phyloP scores from a whole-genome alignment of 37 sponge, comb jelly and placozoan genomes.

The Theonella swinhoei region DNA sequence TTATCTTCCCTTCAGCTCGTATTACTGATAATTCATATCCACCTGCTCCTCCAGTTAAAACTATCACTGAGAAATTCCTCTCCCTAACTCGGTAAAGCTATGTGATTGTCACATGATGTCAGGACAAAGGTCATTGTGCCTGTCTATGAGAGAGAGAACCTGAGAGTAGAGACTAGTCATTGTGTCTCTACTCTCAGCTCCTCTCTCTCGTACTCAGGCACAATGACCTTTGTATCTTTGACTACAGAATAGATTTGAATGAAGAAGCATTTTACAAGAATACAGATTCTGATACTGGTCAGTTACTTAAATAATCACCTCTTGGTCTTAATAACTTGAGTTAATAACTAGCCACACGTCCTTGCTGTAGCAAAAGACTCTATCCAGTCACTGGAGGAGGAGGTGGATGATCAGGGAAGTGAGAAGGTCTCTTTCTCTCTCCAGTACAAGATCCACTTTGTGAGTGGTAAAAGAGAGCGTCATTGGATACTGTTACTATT shows the following conservation, averaged over 20 bases:
- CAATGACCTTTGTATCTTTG: too few species aligned
- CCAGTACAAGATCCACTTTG: conserved; percentile 20
- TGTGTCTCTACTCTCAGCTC: too few species aligned
- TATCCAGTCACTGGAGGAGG: neutral
- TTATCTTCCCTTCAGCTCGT: conserved; percentile 22
- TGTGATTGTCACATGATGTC: neutral
- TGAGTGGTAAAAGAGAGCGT: conserved; percentile 7
- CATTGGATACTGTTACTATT: neutral
- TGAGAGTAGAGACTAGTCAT: too few species aligned
- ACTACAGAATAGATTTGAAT: too few species aligned
- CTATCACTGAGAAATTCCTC: conserved; percentile 16
- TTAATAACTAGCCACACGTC: neutral
- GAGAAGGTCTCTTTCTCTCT: neutral
- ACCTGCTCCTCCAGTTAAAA: conserved; percentile 38
- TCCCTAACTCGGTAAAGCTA: conserved; percentile 5
- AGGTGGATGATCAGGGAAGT: neutral
- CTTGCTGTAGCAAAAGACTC: neutral
- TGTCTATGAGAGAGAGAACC: neutral
- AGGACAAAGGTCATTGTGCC: neutral
- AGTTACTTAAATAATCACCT: neutral
- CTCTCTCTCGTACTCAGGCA: too few species aligned
- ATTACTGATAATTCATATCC: conserved; percentile 53
- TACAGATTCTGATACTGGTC: neutral
- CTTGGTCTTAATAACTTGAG: too few species aligned
- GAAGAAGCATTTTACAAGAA: neutral